Evolutionary conservation across 1,140 invertebrate species (phyloP).

Genomic region (Teleopsis dalmanni): DNA sequence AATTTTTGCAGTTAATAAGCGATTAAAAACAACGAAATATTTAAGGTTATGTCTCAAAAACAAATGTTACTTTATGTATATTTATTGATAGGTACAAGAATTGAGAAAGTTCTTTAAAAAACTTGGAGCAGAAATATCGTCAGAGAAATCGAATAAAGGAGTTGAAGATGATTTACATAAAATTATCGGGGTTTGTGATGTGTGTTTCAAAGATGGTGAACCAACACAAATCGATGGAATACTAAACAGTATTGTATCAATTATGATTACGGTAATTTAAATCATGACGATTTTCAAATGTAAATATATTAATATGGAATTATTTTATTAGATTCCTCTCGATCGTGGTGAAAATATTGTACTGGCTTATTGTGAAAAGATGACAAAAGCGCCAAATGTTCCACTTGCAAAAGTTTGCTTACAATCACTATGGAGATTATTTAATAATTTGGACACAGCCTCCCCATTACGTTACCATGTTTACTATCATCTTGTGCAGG

Average conservation of each 20-base stretch:
- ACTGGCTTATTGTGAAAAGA: conserved; percentile 84
- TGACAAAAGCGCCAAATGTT: conserved; percentile 80
- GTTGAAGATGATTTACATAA: conserved; percentile 91
- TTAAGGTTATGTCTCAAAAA: conserved; percentile 43
- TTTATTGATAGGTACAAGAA: conserved; percentile 68
- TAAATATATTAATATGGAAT: conserved; percentile 1
- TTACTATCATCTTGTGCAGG: conserved; percentile 82
- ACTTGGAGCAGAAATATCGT: conserved; percentile 84
- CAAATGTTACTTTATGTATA: conserved; percentile 12
- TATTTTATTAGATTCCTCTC: conserved; percentile 60
- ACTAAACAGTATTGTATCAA: conserved; percentile 85
- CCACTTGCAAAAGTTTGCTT: conserved; percentile 74
- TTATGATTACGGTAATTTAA: conserved; percentile 73
- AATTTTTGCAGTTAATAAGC: not conserved
- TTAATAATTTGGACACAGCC: conserved; percentile 79
- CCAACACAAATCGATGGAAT: conserved; percentile 75
- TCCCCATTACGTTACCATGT: conserved; percentile 84
- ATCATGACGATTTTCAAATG: not conserved
- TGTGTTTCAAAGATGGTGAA: conserved; percentile 79
- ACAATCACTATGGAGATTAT: conserved; percentile 81
- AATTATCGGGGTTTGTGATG: conserved; percentile 88
- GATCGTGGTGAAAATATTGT: conserved; percentile 87
- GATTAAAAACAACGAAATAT: not conserved
- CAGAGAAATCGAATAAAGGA: conserved; percentile 81
- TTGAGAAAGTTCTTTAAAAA: conserved; percentile 82